phyloP scores from a whole-genome alignment of 2,113 vertebrate genomes.

The Oryzias woworae region DNA sequence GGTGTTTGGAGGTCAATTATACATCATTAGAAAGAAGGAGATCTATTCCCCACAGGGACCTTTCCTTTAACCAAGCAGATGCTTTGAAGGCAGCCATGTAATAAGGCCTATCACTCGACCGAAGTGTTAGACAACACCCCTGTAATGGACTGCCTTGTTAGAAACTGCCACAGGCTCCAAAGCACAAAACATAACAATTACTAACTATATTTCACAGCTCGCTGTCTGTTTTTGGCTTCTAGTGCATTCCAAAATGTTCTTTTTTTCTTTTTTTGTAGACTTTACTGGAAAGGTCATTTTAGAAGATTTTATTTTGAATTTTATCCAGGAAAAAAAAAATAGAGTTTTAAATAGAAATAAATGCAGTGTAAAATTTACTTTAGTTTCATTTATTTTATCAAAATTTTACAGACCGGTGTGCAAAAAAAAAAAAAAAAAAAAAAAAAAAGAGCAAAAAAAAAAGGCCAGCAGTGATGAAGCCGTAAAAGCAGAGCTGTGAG shows the following conservation, averaged over 20 bases:
- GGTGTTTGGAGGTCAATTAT: constrained; percentile 73
- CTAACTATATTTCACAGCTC: constrained; percentile 37
- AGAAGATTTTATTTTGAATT: constrained; percentile 20
- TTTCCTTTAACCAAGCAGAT: constrained; percentile 61
- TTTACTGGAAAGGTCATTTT: constrained; percentile 33
- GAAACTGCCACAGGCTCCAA: constrained; percentile 59
- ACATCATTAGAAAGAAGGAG: constrained; percentile 69
- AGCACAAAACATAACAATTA: constrained; percentile 47
- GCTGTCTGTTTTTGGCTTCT: constrained; percentile 22
- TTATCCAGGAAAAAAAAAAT: not conserved
- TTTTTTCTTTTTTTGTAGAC: constrained; percentile 17
- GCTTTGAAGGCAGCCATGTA: constrained; percentile 64
- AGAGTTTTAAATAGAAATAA: not conserved
- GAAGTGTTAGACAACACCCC: constrained; percentile 71
- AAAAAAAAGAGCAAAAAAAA: constrained; percentile 36
- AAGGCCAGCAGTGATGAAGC: constrained; percentile 48
- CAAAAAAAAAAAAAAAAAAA: constrained; percentile 50
- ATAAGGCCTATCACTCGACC: constrained; percentile 69
- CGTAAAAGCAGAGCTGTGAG: constrained; percentile 63
- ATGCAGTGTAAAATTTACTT: not conserved
- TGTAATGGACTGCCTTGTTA: constrained; percentile 72
- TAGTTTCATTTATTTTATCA: not conserved
- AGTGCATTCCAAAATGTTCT: constrained; percentile 23
- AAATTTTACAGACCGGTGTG: not conserved
- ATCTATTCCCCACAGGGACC: constrained; percentile 61